Conservation (phyloP, 1,140 invertebrate species). For the Eueides isabella region DNA sequence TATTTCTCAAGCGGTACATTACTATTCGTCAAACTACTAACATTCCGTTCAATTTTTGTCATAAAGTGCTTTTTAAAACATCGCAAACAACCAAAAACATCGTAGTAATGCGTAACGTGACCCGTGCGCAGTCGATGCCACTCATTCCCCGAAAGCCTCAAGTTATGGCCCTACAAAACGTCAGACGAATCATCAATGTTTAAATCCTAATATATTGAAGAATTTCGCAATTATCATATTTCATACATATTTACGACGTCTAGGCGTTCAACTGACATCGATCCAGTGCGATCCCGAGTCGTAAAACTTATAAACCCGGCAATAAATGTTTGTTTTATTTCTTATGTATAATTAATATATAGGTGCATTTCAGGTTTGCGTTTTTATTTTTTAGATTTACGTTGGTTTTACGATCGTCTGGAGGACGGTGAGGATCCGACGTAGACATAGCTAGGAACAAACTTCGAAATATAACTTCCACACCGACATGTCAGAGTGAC, state of each 20-base stretch:
- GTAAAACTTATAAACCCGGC: conserved; percentile 74
- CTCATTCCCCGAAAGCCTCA: conserved; percentile 62
- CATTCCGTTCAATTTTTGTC: background rate
- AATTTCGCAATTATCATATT: conserved; percentile 82
- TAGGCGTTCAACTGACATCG: conserved; percentile 73
- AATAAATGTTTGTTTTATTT: conserved; percentile 75
- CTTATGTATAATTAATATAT: conserved; percentile 58
- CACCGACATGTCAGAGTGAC: conserved; percentile 47
- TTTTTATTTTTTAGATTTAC: conserved; percentile 41
- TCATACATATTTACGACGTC: conserved; percentile 80
- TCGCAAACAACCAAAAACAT: too few species aligned
- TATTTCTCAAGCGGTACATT: background rate
- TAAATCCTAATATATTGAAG: conserved; percentile 81
- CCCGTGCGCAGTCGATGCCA: background rate
- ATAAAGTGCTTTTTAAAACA: background rate
- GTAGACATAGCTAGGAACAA: background rate
- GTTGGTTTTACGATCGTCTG: conserved; percentile 59
- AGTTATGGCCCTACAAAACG: conserved; percentile 79
- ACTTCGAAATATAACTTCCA: conserved; percentile 32
- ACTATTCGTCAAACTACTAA: background rate
- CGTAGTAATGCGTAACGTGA: conserved; percentile 15
- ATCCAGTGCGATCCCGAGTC: conserved; percentile 65
- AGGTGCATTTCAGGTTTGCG: conserved; percentile 42
- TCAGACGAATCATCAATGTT: conserved; percentile 79
- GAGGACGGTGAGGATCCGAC: conserved; percentile 19